A percentile compares a stretch with the other conserved stretches of the same genome.
phyloP scores from a whole-genome alignment of 2,797 vertebrate species.

The Cirrhinus mrigala region DNA sequence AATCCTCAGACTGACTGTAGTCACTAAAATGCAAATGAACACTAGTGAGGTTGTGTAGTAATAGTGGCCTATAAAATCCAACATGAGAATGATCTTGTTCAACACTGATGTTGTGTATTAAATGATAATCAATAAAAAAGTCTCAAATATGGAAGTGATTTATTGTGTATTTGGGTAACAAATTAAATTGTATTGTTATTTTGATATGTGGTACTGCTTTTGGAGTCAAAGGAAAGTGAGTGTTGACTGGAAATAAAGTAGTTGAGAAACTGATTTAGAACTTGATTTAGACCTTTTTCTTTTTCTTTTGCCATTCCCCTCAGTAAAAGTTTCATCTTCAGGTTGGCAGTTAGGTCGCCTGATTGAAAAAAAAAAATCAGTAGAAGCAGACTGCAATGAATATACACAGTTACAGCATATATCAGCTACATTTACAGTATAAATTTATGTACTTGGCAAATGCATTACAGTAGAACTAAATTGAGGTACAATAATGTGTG shows the following conservation, averaged over 20 bases:
- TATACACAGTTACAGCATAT: background rate
- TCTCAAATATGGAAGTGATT: background rate
- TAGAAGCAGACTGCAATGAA: background rate
- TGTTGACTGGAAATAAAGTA: background rate
- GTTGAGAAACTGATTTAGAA: background rate
- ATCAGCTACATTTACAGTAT: background rate
- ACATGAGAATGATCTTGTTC: background rate
- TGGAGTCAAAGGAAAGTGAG: background rate
- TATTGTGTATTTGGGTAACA: background rate
- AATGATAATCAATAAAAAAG: background rate
- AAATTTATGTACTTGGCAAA: no score
- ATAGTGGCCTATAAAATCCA: background rate
- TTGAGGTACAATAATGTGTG: background rate
- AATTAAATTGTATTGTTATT: background rate
- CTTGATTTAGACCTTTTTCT: slow-evolving; percentile 1
- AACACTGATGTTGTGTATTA: background rate
- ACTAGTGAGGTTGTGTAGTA: background rate
- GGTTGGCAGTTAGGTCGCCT: background rate
- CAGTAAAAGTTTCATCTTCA: background rate
- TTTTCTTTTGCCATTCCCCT: background rate
- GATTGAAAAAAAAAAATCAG: background rate
- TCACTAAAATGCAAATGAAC: slow-evolving; percentile 4
- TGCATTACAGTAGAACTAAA: background rate
- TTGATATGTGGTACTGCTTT: background rate
- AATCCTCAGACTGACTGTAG: background rate